These are phyloP conservation scores for Mareca penelope DNA, from an alignment of 2,797 vertebrate species.

Conservation along the genomic window DNA sequence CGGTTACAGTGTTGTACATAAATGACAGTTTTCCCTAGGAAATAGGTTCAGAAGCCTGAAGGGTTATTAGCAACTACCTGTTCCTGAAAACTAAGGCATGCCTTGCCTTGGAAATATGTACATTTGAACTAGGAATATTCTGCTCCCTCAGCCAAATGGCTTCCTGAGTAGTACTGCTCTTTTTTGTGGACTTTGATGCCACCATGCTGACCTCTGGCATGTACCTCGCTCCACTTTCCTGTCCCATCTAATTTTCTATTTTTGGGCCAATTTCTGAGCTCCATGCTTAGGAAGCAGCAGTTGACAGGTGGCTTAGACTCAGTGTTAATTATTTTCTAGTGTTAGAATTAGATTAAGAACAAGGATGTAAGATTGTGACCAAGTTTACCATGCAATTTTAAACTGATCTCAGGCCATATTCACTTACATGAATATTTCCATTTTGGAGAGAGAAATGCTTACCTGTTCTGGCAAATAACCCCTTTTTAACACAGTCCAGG, in stretches of 20 bases:
- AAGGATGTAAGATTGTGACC: background rate
- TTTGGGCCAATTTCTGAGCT: background rate
- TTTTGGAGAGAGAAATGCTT: constrained; percentile 43
- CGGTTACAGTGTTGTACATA: background rate
- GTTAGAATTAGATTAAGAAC: background rate
- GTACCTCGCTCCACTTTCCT: background rate
- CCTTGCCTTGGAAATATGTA: background rate
- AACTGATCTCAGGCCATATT: background rate
- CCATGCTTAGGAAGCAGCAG: background rate
- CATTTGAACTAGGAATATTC: background rate
- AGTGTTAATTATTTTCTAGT: background rate
- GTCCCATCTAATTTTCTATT: background rate
- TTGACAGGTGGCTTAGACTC: background rate
- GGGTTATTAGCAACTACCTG: background rate
- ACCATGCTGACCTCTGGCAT: background rate
- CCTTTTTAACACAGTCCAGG: background rate
- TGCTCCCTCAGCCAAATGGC: background rate
- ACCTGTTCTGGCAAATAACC: constrained; percentile 54
- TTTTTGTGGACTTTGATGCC: background rate
- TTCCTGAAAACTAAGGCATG: background rate
- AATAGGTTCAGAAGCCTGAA: background rate
- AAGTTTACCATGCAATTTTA: constrained; percentile 22
- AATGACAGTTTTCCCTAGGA: background rate
- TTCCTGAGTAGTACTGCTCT: background rate
- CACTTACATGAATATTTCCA: constrained; percentile 17